A percentile compares a stretch with the other conserved stretches of the same genome.
phyloP scores from a whole-genome alignment of 2,888 invertebrate genomes.

The Luperina nickerlii region DNA sequence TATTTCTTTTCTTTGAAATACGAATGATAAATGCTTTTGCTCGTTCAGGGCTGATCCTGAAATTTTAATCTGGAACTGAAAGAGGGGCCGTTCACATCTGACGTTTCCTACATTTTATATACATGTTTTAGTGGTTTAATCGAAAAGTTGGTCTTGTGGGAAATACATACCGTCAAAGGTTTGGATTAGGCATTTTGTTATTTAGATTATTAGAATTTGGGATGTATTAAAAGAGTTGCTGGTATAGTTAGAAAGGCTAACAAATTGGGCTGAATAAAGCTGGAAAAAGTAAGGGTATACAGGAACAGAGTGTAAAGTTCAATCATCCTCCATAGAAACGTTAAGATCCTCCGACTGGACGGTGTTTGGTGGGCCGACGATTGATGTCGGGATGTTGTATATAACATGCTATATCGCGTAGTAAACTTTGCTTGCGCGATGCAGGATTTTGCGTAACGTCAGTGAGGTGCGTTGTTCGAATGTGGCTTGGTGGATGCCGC shows the following conservation, averaged over 20 bases:
- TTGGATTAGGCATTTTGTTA: slow-evolving; percentile 15
- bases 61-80: slow-evolving; percentile 31
- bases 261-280: not conserved
- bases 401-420: not conserved
- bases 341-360: not conserved
- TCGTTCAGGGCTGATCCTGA: slow-evolving; percentile 17
- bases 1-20: slow-evolving; percentile 33
- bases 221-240: slow-evolving; percentile 8
- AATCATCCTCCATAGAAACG: not conserved
- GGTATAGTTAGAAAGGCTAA: not conserved
- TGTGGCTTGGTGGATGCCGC: not conserved
- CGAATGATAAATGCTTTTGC: slow-evolving; percentile 53
- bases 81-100: slow-evolving; percentile 42
- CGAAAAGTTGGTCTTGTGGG: slow-evolving; percentile 49
- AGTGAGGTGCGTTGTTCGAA: not conserved
- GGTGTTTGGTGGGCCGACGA: not conserved
- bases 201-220: slow-evolving; percentile 25
- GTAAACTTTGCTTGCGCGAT: not conserved
- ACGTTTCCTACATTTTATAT: slow-evolving; percentile 32
- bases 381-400: not conserved
- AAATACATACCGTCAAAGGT: slow-evolving; percentile 36
- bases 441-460: not conserved
- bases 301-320: not conserved
- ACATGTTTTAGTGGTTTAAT: slow-evolving; percentile 44
- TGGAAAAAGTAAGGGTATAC: not conserved